Base-by-base conservation (phyloP, 2,888 invertebrate species). In the Blomia tropicalis region DNA sequence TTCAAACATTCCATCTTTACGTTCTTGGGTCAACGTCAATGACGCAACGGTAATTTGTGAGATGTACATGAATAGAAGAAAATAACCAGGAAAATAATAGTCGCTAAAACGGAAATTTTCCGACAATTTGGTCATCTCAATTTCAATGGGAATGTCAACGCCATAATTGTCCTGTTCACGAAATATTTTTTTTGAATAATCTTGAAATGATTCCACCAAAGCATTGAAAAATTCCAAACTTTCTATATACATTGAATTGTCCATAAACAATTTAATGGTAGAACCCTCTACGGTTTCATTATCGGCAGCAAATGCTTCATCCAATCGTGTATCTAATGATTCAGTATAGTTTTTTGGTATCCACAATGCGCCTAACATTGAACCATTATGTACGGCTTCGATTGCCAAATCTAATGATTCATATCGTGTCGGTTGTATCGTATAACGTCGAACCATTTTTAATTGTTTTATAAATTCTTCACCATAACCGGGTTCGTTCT, bases 1-100 rank as follows among this genome's bases (percentile, higher is more conserved):
- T 27, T 62, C 62, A 29, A 62, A 62, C 2, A 62, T 56, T 25
- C 62, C 62, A 43, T 62, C 62, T 36, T 62, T 62, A 14, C 62
- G 58, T 29, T 62, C 62, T 27, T 62, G 58, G 5, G 41, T 62
- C 11, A 62, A 30, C 25, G 30, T 43, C 19, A 58, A 58, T 4
- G 58, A 58, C 11, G 62, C 58, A 3, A 62, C 23, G 7, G 44
- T 43, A 1, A 62, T 58, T 36, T 62, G 58, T 2, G 58, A 32
- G 1, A 58, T 29, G n/a, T 43, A 62, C 41, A 58, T 5, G n/a
- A 43, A 43, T n/a, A 62, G 53, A 1, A 62, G 23, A n/a, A 62
- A 43, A 27, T 62, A 43, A 4, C 58, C 58, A 7, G 58, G 47
- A 29, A 62, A 22, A 19, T 29, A 58, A 25, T 29, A 43, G 43